These are phyloP conservation scores for Erynnis tages DNA, from an alignment of 2,888 invertebrate species.

Conservation along the genomic window DNA sequence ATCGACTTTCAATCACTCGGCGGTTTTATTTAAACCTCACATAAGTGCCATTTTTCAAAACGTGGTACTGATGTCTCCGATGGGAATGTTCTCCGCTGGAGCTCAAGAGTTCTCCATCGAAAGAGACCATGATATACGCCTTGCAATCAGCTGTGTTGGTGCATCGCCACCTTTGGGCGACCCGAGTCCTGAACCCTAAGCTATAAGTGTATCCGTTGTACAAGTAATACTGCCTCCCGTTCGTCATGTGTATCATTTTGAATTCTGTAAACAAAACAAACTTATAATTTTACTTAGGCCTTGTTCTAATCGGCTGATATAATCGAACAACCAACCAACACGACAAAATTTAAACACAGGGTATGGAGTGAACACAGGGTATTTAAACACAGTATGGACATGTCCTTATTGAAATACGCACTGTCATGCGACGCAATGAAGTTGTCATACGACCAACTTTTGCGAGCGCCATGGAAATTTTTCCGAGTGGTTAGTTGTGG, in stretches of 20 bases:
- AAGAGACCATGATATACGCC: conserved; percentile 32
- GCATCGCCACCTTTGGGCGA: conserved; percentile 36
- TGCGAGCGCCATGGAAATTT: no score
- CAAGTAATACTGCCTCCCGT: conserved; percentile 35
- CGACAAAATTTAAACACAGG: no score
- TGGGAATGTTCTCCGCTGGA: conserved; percentile 35
- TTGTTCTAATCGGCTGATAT: no score
- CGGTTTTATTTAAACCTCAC: neutral
- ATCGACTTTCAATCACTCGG: no score
- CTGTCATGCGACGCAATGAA: no score
- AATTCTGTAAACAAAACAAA: conserved; percentile 4
- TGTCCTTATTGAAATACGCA: no score
- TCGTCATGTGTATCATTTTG: conserved; percentile 21
- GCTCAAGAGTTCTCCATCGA: conserved; percentile 26
- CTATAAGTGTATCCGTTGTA: conserved; percentile 35
- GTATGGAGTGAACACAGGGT: no score
- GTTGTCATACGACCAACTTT: no score
- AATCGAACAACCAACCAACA: no score
- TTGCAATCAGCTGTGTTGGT: conserved; percentile 35
- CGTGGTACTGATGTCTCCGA: conserved; percentile 28
- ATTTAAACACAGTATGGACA: no score
- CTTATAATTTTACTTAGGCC: no score
- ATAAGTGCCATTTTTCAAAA: neutral
- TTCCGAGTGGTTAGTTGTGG: no score
- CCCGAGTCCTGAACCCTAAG: conserved; percentile 26